Conservation (phyloP, 2,113 vertebrate species). For the Aegotheles bennettii region DNA sequence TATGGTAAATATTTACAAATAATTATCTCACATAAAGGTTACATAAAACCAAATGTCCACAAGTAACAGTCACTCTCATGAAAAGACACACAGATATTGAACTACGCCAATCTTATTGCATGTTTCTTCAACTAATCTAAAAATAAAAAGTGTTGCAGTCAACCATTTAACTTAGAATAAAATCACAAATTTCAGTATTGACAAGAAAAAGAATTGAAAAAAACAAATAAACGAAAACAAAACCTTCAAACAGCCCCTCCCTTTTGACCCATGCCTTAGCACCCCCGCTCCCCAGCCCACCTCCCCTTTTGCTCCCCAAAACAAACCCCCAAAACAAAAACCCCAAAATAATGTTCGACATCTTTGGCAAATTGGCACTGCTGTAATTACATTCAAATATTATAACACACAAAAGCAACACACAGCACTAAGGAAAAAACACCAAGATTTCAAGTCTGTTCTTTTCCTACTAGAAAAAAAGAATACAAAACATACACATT, state of each 20-base stretch:
- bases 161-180: slow-evolving; percentile 91
- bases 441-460: slow-evolving; percentile 86
- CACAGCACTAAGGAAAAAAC: slow-evolving; percentile 95
- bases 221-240: slow-evolving; percentile 67
- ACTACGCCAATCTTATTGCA: slow-evolving; percentile 87
- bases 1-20: slow-evolving; percentile 99
- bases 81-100: slow-evolving; percentile 92
- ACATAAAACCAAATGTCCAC: slow-evolving; percentile 96
- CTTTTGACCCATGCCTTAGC: slow-evolving; percentile 51
- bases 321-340: slow-evolving; percentile 54
- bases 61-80: slow-evolving; percentile 97
- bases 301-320: slow-evolving; percentile 42
- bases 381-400: slow-evolving; percentile 99
- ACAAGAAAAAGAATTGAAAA: slow-evolving; percentile 59
- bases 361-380: slow-evolving; percentile 99
- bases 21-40: slow-evolving; percentile 99
- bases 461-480: slow-evolving; percentile 97
- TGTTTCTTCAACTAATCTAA: slow-evolving; percentile 90
- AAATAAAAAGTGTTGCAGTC: slow-evolving; percentile 85
- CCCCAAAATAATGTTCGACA: slow-evolving; percentile 83
- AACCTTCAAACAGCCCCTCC: slow-evolving; percentile 49
- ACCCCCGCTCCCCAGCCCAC: slow-evolving; percentile 33
- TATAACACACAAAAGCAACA: slow-evolving; percentile 93
- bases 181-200: slow-evolving; percentile 76
- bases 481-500: slow-evolving; percentile 99